These are phyloP conservation scores for Ceyx margarethae DNA, from an alignment of 2,113 vertebrate species.

Conservation along the genomic window DNA sequence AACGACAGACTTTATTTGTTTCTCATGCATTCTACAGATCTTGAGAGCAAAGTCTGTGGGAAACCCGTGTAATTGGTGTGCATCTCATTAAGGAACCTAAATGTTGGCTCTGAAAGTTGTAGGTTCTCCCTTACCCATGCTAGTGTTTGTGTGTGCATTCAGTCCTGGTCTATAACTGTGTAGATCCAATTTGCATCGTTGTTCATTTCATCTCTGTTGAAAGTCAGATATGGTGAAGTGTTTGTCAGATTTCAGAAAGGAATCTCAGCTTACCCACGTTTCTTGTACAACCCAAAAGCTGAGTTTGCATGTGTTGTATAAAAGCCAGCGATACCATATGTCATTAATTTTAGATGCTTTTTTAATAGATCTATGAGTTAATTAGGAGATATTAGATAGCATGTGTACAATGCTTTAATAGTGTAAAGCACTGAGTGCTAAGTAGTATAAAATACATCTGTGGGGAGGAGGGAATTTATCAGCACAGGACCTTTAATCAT, in stretches of 20 bases:
- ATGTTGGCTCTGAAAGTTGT: neutral
- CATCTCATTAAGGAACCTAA: slow-evolving; percentile 15
- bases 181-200: neutral
- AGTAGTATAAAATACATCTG: slow-evolving; percentile 20
- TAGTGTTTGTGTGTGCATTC: neutral
- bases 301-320: slow-evolving; percentile 44
- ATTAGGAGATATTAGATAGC: slow-evolving; percentile 58
- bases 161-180: neutral
- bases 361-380: slow-evolving; percentile 48
- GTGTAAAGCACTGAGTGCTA: slow-evolving; percentile 60
- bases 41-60: slow-evolving; percentile 62
- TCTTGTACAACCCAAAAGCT: neutral
- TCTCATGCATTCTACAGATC: slow-evolving; percentile 61
- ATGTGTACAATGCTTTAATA: slow-evolving; percentile 45
- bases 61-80: slow-evolving; percentile 22
- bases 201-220: slow-evolving; percentile 25
- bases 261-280: neutral
- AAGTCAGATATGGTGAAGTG: neutral
- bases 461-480: slow-evolving; percentile 1
- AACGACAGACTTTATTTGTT: slow-evolving; percentile 60
- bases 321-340: slow-evolving; percentile 22
- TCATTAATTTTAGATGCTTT: slow-evolving; percentile 52
- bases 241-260: slow-evolving; percentile 16
- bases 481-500: slow-evolving; percentile 29
- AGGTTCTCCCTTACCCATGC: neutral